A percentile compares a stretch with the other conserved stretches of the same genome.
These are phyloP conservation scores for Armadillidium nasatum DNA, from an alignment of 1,140 invertebrate species.

Conservation along the genomic window DNA sequence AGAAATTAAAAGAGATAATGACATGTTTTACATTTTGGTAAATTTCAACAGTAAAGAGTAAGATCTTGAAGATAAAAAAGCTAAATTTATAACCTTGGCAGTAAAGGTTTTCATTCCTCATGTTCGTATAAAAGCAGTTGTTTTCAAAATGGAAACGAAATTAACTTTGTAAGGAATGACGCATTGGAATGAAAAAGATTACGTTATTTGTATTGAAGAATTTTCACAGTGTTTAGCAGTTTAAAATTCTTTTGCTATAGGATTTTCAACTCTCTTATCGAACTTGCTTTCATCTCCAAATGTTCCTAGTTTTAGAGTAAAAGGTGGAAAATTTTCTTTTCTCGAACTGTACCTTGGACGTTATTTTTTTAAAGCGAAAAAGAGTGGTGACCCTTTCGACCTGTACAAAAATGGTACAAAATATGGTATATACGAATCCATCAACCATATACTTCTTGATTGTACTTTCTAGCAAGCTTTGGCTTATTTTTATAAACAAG, in stretches of 20 bases:
- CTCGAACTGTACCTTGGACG: background rate
- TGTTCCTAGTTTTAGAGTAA: background rate
- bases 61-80: background rate
- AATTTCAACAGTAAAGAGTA: background rate
- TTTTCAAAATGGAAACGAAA: conserved; percentile 6
- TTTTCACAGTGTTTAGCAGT: background rate
- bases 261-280: background rate
- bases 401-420: background rate
- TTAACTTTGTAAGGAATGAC: background rate
- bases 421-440: background rate
- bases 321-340: background rate
- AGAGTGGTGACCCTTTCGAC: background rate
- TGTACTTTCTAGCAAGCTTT: background rate
- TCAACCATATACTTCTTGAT: background rate
- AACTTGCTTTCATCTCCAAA: background rate
- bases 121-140: background rate
- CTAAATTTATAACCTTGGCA: background rate
- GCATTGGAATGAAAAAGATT: background rate
- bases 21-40: background rate
- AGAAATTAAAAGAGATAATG: background rate
- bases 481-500: background rate
- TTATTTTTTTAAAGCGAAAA: background rate
- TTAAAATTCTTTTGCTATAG: background rate
- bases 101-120: background rate
- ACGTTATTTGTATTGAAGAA: background rate